A percentile compares a stretch with the other conserved stretches of the same genome.
Conservation (phyloP, 2,888 invertebrate species). For the Trachelus tabidus region DNA sequence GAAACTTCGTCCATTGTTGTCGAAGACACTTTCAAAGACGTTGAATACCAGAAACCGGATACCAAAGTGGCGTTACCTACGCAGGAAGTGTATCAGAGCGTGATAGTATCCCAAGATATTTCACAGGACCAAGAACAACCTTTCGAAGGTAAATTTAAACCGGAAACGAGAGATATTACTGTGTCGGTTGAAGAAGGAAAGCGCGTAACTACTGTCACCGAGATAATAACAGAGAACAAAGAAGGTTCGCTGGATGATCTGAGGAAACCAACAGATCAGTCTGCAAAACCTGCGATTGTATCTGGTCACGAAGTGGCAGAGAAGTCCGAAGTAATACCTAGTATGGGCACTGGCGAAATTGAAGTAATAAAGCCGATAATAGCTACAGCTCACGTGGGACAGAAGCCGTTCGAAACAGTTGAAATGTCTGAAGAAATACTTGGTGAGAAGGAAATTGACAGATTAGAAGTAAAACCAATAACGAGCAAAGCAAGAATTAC, state of each 20-base stretch:
- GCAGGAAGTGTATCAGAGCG: conserved; percentile 48
- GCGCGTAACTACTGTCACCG: conserved; percentile 65
- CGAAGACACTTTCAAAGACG: conserved; percentile 49
- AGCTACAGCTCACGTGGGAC: conserved; percentile 60
- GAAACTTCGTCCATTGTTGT: conserved; percentile 63
- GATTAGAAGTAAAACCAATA: conserved; percentile 47
- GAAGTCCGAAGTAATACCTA: conserved; percentile 66
- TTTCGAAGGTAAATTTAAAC: conserved; percentile 60
- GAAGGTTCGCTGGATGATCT: conserved; percentile 61
- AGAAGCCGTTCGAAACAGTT: conserved; percentile 65
- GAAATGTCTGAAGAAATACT: conserved; percentile 62
- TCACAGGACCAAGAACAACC: conserved; percentile 55
- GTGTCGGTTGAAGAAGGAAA: conserved; percentile 64
- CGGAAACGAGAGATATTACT: conserved; percentile 63
- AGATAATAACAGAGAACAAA: conserved; percentile 68
- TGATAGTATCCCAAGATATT: conserved; percentile 54
- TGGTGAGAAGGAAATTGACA: conserved; percentile 66
- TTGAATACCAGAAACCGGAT: conserved; percentile 37
- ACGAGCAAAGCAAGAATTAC: conserved; percentile 60
- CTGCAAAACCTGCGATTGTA: conserved; percentile 35
- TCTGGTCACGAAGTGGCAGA: conserved; percentile 67
- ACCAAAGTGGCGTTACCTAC: conserved; percentile 33
- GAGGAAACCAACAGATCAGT: conserved; percentile 55
- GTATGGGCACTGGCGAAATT: conserved; percentile 61
- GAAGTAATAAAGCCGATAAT: conserved; percentile 50